Evolutionary conservation across 2,888 invertebrate genomes (phyloP).

Genomic region (Neocrepidodera transversa): DNA sequence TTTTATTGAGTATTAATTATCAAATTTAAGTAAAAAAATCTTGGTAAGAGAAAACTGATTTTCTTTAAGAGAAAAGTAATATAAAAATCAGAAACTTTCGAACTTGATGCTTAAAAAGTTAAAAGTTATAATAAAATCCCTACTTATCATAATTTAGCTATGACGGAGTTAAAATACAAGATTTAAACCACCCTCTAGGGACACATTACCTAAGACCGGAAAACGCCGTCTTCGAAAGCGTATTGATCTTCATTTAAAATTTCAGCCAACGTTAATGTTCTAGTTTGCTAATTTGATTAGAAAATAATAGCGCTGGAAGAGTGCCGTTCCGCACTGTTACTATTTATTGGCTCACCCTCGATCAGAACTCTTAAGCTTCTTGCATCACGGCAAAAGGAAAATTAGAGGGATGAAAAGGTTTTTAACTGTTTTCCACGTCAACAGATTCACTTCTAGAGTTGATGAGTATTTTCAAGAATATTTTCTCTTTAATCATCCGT

Average conservation of each 20-base stretch:
- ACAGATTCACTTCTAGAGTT: constrained; percentile 21
- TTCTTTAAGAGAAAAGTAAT: no score
- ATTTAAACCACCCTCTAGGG: not conserved
- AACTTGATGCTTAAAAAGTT: not conserved
- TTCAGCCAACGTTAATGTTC: constrained; percentile 45
- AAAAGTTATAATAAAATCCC: no score
- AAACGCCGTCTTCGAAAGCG: constrained; percentile 12
- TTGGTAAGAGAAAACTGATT: no score
- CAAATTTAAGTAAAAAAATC: no score
- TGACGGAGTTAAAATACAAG: not conserved
- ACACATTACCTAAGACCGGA: constrained; percentile 2
- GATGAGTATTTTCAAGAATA: constrained; percentile 33
- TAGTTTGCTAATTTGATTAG: constrained; percentile 52
- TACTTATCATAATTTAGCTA: no score
- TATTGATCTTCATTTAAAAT: constrained; percentile 47
- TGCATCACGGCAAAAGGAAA: constrained; percentile 44
- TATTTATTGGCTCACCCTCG: constrained; percentile 53
- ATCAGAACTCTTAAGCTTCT: constrained; percentile 52
- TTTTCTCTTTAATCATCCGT: constrained; percentile 35
- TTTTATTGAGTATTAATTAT: no score
- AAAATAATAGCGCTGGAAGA: constrained; percentile 52
- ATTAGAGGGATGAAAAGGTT: constrained; percentile 43
- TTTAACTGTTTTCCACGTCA: constrained; percentile 36
- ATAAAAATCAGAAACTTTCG: no score
- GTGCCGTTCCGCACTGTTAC: constrained; percentile 50